These are phyloP conservation scores for Tenrec ecaudatus DNA, from an alignment of 2,113 vertebrate species.

Conservation along the genomic window DNA sequence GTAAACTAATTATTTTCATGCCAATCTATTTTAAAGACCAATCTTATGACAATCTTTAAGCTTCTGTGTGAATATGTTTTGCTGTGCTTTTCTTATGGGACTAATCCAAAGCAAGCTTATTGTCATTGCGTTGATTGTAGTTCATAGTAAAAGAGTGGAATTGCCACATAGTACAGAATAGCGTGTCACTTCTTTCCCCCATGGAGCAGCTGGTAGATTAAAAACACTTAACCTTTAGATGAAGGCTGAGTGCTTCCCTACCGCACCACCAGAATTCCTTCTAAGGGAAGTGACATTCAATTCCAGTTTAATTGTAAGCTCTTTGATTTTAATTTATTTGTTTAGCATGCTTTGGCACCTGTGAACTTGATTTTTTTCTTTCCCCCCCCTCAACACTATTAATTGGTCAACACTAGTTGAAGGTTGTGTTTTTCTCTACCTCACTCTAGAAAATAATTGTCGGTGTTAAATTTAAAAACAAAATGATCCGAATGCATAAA, in stretches of 20 bases:
- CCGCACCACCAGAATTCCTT: neutral
- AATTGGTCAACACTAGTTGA: too few relatives aligned
- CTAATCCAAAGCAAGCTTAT: too few relatives aligned
- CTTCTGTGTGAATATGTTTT: neutral
- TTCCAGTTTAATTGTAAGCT: neutral
- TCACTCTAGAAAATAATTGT: neutral
- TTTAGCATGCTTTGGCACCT: neutral
- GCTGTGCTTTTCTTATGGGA: neutral
- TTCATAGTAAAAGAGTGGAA: too few relatives aligned
- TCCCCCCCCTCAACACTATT: neutral
- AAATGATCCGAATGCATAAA: neutral
- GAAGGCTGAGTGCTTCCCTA: too few relatives aligned
- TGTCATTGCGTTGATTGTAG: too few relatives aligned
- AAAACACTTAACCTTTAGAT: too few relatives aligned
- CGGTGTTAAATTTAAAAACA: neutral
- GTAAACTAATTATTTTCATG: neutral
- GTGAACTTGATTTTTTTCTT: neutral
- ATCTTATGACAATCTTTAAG: neutral
- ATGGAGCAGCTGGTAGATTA: too few relatives aligned
- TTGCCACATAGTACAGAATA: too few relatives aligned
- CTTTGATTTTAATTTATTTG: neutral
- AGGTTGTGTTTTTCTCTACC: too few relatives aligned
- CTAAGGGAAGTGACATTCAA: neutral
- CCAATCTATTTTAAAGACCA: too few relatives aligned
- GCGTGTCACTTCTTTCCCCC: too few relatives aligned